Percentiles rank a stretch among this genome's conserved stretches.
Conservation (phyloP, 2,797 vertebrate genomes). For the Poeciliopsis presidionis region DNA sequence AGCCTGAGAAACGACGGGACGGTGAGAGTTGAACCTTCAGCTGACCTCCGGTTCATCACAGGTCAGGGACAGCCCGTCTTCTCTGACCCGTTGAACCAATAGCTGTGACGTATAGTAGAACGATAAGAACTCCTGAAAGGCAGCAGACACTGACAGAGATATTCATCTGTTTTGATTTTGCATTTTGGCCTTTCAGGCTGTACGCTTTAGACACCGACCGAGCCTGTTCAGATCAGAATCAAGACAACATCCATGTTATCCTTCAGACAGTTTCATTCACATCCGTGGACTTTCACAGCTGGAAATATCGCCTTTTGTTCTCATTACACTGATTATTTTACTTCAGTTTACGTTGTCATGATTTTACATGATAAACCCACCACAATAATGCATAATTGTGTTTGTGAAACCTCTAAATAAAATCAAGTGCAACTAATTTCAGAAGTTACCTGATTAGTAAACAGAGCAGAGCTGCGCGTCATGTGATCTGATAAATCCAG, state of each 20-base stretch:
- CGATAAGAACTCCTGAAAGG: background rate
- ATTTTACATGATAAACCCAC: background rate
- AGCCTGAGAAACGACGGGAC: background rate
- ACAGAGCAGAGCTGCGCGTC: background rate
- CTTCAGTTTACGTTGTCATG: background rate
- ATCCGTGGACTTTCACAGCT: background rate
- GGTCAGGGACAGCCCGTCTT: background rate
- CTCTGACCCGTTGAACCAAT: background rate
- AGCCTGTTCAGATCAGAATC: too few species aligned
- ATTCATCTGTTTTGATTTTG: background rate
- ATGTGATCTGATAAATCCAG: background rate
- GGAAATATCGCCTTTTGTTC: too few species aligned
- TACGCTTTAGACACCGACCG: too few species aligned
- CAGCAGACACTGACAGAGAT: background rate
- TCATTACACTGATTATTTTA: too few species aligned
- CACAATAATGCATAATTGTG: background rate
- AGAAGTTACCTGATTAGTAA: background rate
- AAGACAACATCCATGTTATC: background rate
- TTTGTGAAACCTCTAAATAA: background rate
- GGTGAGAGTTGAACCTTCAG: background rate
- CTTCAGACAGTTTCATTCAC: background rate
- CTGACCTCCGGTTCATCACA: background rate
- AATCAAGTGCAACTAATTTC: background rate
- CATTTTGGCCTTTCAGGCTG: background rate
- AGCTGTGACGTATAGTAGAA: background rate